These are phyloP conservation scores for Bhutanitis thaidina DNA, from an alignment of 2,888 invertebrate genomes.

Conservation along the genomic window DNA sequence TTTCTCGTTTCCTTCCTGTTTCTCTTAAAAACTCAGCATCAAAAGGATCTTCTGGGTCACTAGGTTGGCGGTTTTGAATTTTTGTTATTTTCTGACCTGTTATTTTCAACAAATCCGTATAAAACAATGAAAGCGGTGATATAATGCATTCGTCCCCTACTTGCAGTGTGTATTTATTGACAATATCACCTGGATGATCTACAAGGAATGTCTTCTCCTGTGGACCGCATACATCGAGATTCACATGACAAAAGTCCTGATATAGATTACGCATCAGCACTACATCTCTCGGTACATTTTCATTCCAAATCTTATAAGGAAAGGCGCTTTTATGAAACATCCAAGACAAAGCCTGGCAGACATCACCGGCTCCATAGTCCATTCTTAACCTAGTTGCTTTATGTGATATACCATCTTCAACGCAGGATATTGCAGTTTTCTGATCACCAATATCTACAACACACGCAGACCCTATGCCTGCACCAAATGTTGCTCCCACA, in stretches of 20 bases:
- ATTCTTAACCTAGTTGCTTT: conserved; percentile 90
- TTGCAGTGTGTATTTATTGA: conserved; percentile 87
- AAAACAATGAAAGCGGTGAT: conserved; percentile 92
- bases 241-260: conserved; percentile 94
- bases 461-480: conserved; percentile 87
- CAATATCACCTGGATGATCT: conserved; percentile 84
- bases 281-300: conserved; percentile 87
- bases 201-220: conserved; percentile 90
- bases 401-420: conserved; percentile 97
- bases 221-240: conserved; percentile 93
- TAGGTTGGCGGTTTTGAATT: conserved; percentile 84
- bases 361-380: conserved; percentile 95
- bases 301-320: conserved; percentile 90
- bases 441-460: conserved; percentile 97
- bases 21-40: conserved; percentile 95
- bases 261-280: conserved; percentile 90
- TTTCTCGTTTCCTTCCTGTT: conserved; percentile 83
- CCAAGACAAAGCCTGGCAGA: conserved; percentile 93
- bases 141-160: conserved; percentile 96
- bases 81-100: conserved; percentile 88
- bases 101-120: conserved; percentile 92
- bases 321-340: conserved; percentile 93
- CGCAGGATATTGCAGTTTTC: conserved; percentile 96
- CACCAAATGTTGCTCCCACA: conserved; percentile 74
- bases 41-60: conserved; percentile 95